Evolutionary conservation across 2,888 invertebrate species (phyloP).

Genomic region (Thyatira batis): DNA sequence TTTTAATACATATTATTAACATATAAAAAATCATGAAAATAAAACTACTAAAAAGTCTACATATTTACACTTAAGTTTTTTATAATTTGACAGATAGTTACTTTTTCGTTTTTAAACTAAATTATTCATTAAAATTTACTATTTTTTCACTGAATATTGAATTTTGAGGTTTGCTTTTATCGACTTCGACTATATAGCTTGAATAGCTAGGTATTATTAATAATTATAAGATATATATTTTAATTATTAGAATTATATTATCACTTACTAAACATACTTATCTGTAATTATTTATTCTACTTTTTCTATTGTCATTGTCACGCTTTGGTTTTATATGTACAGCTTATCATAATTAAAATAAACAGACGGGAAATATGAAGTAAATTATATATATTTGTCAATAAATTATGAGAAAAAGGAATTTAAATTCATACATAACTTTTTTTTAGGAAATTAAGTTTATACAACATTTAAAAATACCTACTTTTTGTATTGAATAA

Average conservation of each 20-base stretch:
- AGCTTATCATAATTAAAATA: neutral
- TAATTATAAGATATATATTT: too few species aligned
- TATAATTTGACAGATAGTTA: constrained; percentile 72
- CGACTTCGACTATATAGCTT: too few species aligned
- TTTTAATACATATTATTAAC: too few species aligned
- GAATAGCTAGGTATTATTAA: too few species aligned
- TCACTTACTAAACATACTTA: constrained; percentile 16
- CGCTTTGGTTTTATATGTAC: neutral
- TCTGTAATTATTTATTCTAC: constrained; percentile 6
- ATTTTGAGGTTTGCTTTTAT: neutral
- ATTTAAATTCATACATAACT: too few species aligned
- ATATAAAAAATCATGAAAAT: constrained; percentile 9
- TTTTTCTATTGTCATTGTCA: constrained; percentile 1
- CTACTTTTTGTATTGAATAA: too few species aligned
- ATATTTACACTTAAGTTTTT: constrained; percentile 63
- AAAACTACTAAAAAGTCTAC: constrained; percentile 38
- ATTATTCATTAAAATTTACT: neutral
- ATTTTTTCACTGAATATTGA: neutral
- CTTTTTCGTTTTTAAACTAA: constrained; percentile 18
- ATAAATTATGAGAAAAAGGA: neutral
- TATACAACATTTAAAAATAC: too few species aligned
- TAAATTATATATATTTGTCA: too few species aligned
- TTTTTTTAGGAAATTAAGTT: too few species aligned
- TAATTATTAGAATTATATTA: constrained; percentile 38
- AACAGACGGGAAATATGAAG: neutral